A percentile compares a stretch with the other conserved stretches of the same genome.
phyloP scores from a whole-genome alignment of 2,888 invertebrate species.

The Apodemia hepburni region DNA sequence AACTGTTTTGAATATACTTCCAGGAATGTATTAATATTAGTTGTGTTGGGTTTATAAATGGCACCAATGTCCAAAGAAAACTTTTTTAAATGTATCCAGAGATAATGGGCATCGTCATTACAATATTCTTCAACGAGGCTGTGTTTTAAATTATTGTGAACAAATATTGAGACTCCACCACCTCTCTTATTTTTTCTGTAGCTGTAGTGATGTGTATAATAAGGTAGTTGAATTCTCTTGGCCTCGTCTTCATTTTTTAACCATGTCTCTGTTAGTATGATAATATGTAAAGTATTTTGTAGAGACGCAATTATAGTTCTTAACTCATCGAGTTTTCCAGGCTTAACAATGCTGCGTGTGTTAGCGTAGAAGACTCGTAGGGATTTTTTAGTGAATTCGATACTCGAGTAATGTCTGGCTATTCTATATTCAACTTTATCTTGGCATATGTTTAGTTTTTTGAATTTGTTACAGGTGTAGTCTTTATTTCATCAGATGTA shows the following conservation, averaged over 20 bases:
- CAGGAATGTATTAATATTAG: conserved; percentile 23
- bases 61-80: no score
- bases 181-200: conserved; percentile 29
- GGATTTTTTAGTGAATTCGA: conserved; percentile 20
- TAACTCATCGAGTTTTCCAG: conserved; percentile 21
- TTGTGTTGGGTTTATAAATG: conserved; percentile 26
- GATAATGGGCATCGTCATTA: conserved; percentile 29
- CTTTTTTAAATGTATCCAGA: no score
- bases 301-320: conserved; percentile 20
- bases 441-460: conserved; percentile 1
- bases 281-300: conserved; percentile 22
- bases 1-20: conserved; percentile 22
- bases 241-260: conserved; percentile 29
- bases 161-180: conserved; percentile 35
- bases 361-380: conserved; percentile 20
- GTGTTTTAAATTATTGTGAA: conserved; percentile 31
- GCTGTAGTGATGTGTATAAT: conserved; percentile 33
- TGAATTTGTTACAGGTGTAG: neutral
- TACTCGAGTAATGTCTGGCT: no score
- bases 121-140: conserved; percentile 26
- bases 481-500: neutral
- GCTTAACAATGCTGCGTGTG: conserved; percentile 19
- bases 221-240: conserved; percentile 21
- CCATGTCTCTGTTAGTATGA: conserved; percentile 33
- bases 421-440: no score